phyloP scores from a whole-genome alignment of 2,113 vertebrate genomes.

The Antigone vipio region DNA sequence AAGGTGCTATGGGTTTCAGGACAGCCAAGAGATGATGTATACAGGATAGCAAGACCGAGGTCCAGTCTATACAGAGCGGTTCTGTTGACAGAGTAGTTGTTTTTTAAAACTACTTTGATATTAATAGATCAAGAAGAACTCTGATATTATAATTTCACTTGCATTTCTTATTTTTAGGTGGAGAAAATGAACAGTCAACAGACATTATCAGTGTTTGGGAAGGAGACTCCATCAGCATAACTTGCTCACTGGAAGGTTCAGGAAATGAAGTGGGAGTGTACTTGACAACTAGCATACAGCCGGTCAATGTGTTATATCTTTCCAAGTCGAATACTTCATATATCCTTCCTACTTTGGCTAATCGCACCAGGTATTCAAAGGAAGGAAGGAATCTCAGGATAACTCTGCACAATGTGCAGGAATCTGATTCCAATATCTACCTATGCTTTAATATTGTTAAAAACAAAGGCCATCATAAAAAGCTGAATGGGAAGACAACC shows the following conservation, averaged over 20 bases:
- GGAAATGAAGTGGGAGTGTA: background rate
- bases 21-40: background rate
- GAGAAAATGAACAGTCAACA: background rate
- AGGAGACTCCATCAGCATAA: constrained; percentile 36
- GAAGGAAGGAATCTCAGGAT: background rate
- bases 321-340: fast-evolving
- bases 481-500: background rate
- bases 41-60: background rate
- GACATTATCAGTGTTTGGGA: constrained; percentile 20
- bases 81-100: background rate
- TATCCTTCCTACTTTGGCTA: background rate
- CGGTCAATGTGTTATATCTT: fast-evolving
- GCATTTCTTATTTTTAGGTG: constrained; percentile 32
- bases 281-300: background rate
- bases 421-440: constrained; percentile 40
- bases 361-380: background rate
- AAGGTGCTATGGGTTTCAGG: background rate
- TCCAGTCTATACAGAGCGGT: background rate
- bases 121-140: background rate
- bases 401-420: background rate
- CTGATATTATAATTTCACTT: background rate
- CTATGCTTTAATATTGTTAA: fast-evolving
- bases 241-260: background rate
- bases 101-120: background rate
- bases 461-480: fast-evolving